Percentiles rank a stretch among this genome's conserved stretches.
Evolutionary conservation across 30 jellyfish, hydroid and myxozoan genomes (phyloP).

Genomic region (Rhopilema esculentum): DNA sequence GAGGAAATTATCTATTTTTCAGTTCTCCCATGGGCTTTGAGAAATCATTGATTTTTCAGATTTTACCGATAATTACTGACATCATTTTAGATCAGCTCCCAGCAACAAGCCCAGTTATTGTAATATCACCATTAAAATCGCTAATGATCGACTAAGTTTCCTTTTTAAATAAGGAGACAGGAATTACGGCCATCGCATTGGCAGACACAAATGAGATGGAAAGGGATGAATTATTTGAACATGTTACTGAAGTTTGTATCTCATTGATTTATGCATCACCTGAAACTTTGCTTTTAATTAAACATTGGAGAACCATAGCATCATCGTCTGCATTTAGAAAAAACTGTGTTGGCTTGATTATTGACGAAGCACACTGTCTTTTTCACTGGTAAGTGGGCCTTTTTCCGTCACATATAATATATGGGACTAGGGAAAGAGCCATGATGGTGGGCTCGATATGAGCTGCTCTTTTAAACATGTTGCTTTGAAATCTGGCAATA

Average conservation of each 20-base stretch:
- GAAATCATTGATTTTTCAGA: background rate
- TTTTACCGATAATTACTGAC: background rate
- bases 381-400: slow-evolving; percentile 18
- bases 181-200: slow-evolving; percentile 20
- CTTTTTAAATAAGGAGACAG: slow-evolving; percentile 16
- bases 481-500: background rate
- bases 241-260: slow-evolving; percentile 1
- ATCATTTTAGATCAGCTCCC: background rate
- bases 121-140: slow-evolving; percentile 21
- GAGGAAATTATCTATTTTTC: background rate
- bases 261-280: slow-evolving; percentile 35
- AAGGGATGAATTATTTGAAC: slow-evolving; percentile 25
- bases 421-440: background rate
- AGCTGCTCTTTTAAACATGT: background rate
- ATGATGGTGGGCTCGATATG: background rate
- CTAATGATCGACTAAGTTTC: slow-evolving; percentile 28
- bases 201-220: slow-evolving; percentile 23
- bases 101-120: slow-evolving; percentile 11
- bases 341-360: slow-evolving; percentile 25
- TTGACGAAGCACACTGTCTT: slow-evolving; percentile 31
- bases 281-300: slow-evolving; percentile 18
- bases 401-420: background rate
- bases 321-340: background rate
- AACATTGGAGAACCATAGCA: slow-evolving; percentile 36
- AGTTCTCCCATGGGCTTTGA: background rate